Evolutionary conservation across 2,888 invertebrate genomes (phyloP), one percentile per base, ranked within the genome.

Genomic region (Dromius quadrimaculatus): DNA sequence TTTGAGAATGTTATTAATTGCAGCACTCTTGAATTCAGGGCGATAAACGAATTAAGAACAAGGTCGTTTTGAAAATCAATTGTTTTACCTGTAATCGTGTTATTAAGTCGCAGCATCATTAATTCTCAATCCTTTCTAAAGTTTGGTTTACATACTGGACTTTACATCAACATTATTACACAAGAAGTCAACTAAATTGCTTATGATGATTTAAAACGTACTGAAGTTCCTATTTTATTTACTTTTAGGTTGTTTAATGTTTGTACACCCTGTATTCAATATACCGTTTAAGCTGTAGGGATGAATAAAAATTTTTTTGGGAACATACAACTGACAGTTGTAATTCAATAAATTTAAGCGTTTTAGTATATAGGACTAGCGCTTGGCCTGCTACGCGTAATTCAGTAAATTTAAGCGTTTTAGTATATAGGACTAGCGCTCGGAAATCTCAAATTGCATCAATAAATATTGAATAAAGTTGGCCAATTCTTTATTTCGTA

Each of bases 391-490:
- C n/a, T n/a, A n/a, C n/a, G n/a, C n/a, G n/a, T n/a, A 54, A 54
- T 54, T 17, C 11, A 11, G 15, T 2, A 15, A 23, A 54, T 54
- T 54, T 54, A 54, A 23, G 28, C 28, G 28, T 28, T 54, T 54
- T 54, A n/a, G n/a, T n/a, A n/a, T n/a, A n/a, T n/a, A n/a, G n/a
- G n/a, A 54, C 50, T 54, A 13, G 28, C 28, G 50, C 23, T 54
- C n/a, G 28, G 50, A 28, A 54, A 54, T 54, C 50, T 6, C 28
- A 28, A 54, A 54, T 54, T 54, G 50, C 50, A 54, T 54, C 50
- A 28, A 54, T 54, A 54, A 54, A 54, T 28, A 54, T 54, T 54
- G 50, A 54, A 28, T 54, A 23, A 54, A 28, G 50, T 54, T 54
- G 28, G 28, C 13, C 50, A 54, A 54, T 54, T 54, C 28, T 28